Conservation (phyloP, 1,140 invertebrate species). For the Xylocopa sonorina region DNA sequence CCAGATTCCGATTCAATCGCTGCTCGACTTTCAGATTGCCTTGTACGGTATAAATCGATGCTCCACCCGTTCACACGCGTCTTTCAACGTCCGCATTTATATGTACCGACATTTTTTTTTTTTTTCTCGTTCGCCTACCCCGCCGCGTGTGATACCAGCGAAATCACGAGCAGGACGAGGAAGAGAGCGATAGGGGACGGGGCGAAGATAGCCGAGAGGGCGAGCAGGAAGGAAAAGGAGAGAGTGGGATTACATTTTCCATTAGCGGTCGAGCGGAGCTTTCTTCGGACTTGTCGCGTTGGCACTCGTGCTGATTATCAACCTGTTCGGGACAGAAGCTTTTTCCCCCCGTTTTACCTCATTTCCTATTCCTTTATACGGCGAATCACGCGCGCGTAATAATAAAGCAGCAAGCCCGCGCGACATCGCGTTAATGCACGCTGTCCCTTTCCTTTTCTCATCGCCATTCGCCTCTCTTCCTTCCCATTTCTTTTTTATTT, state of each 20-base stretch:
- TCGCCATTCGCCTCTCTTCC: background rate
- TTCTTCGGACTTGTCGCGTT: conserved; percentile 62
- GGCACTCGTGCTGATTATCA: conserved; percentile 68
- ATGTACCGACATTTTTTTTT: conserved; percentile 8
- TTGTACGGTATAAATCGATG: conserved; percentile 4
- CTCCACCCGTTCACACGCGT: background rate
- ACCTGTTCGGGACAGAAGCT: conserved; percentile 55
- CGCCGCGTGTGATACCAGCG: conserved; percentile 23
- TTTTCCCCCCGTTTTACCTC: conserved; percentile 47
- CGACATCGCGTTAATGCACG: conserved; percentile 24
- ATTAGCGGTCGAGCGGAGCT: conserved; percentile 61
- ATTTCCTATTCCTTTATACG: conserved; percentile 61
- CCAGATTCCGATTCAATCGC: background rate
- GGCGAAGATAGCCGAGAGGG: background rate
- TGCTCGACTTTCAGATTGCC: background rate
- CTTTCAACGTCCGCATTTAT: background rate
- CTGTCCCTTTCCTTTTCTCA: background rate
- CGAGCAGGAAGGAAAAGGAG: conserved; percentile 15
- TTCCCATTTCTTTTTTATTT: background rate
- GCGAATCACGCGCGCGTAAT: conserved; percentile 35
- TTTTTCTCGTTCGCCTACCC: too few relatives aligned
- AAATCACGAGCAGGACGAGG: conserved; percentile 13
- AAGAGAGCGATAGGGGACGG: background rate
- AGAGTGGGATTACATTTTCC: conserved; percentile 67
- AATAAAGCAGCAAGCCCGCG: conserved; percentile 38